phyloP scores from a whole-genome alignment of 2,113 vertebrate genomes.

The Tapirus terrestris region DNA sequence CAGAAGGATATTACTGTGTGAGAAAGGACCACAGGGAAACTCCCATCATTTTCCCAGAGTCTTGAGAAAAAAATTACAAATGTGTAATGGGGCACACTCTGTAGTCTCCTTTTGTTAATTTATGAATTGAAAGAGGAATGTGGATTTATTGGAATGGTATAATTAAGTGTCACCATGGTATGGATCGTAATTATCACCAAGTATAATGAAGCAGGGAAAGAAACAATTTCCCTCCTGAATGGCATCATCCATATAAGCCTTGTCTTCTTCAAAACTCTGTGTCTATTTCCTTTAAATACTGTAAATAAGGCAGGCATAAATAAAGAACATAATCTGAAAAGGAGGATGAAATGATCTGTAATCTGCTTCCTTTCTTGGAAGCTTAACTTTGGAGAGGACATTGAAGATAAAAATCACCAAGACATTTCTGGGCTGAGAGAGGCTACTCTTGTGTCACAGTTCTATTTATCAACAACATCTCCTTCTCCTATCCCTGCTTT shows the following conservation, averaged over 20 bases:
- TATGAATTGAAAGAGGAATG: neutral
- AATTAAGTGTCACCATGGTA: neutral
- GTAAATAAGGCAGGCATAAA: neutral
- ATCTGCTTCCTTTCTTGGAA: neutral
- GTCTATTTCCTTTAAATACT: neutral
- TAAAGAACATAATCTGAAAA: neutral
- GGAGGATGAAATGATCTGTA: neutral
- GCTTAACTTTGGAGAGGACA: neutral
- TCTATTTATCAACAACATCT: neutral
- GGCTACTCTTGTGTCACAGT: neutral
- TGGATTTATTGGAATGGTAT: neutral
- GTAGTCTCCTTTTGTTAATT: neutral
- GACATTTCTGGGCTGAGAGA: neutral
- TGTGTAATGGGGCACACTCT: neutral
- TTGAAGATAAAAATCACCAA: neutral
- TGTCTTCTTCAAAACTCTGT: neutral
- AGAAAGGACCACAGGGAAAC: neutral
- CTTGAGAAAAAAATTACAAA: neutral
- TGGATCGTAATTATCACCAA: neutral
- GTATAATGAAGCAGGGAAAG: neutral
- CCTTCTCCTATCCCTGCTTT: neutral
- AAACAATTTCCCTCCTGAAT: neutral
- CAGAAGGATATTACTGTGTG: neutral
- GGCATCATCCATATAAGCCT: neutral
- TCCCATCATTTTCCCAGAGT: neutral